Evolutionary conservation across 2,797 vertebrate species (phyloP).

Genomic region (Manis javanica): DNA sequence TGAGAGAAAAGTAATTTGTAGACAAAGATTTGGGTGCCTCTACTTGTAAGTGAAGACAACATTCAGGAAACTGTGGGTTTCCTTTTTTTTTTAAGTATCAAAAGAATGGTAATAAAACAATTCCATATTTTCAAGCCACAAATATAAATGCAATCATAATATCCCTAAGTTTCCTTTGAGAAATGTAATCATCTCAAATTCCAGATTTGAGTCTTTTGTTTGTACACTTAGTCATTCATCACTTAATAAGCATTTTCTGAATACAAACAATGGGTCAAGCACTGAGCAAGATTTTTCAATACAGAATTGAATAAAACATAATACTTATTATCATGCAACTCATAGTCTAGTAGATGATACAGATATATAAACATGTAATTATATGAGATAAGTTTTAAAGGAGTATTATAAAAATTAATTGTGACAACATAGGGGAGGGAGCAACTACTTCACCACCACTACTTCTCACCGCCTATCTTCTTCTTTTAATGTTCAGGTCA

Average conservation of each 20-base stretch:
- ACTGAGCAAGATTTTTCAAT: constrained; percentile 9
- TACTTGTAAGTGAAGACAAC: background rate
- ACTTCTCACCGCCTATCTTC: background rate
- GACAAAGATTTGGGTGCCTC: background rate
- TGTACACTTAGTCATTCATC: constrained; percentile 37
- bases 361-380: constrained; percentile 60
- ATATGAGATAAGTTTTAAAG: constrained; percentile 49
- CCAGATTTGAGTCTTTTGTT: background rate
- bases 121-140: constrained; percentile 1
- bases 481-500: background rate
- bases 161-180: constrained; percentile 12
- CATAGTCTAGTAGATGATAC: background rate
- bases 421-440: background rate
- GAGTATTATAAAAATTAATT: constrained; percentile 11
- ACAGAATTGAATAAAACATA: constrained; percentile 34
- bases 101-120: constrained; percentile 23
- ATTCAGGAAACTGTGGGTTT: constrained; percentile 5
- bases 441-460: background rate
- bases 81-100: constrained; percentile 9
- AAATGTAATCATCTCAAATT: constrained; percentile 22
- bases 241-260: constrained; percentile 40
- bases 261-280: constrained; percentile 36
- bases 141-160: background rate
- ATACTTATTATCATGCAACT: constrained; percentile 1
- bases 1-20: background rate